phyloP scores from a whole-genome alignment of 1,140 invertebrate genomes.

The Liolophura sinensis region DNA sequence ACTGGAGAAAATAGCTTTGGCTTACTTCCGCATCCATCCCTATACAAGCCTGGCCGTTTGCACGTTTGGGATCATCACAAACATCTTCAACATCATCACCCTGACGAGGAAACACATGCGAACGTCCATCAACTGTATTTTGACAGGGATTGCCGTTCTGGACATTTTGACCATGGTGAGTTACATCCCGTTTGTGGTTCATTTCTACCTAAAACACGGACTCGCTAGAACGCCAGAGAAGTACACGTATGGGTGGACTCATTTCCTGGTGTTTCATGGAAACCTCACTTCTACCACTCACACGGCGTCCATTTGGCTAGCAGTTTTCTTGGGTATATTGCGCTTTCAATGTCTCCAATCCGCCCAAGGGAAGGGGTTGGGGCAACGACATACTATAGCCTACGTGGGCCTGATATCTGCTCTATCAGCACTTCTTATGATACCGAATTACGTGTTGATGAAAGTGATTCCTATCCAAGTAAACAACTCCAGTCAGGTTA shows the following conservation, averaged over 20 bases:
- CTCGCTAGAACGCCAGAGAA: constrained; percentile 30
- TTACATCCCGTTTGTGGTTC: constrained; percentile 81
- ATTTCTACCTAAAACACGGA: constrained; percentile 59
- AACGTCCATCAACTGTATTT: constrained; percentile 80
- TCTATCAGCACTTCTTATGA: constrained; percentile 73
- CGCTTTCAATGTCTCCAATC: constrained; percentile 68
- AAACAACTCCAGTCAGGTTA: constrained; percentile 20
- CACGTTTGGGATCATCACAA: constrained; percentile 84
- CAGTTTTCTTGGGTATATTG: constrained; percentile 81
- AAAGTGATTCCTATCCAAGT: constrained; percentile 16
- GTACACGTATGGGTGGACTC: constrained; percentile 41
- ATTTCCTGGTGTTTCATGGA: constrained; percentile 44
- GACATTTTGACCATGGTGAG: constrained; percentile 87
- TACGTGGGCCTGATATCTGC: constrained; percentile 75
- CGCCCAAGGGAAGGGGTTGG: constrained; percentile 71
- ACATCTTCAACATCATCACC: constrained; percentile 86
- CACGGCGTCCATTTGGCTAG: constrained; percentile 91
- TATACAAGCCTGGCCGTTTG: constrained; percentile 77
- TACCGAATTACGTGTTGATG: constrained; percentile 71
- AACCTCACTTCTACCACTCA: constrained; percentile 80
- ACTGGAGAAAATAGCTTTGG: no score
- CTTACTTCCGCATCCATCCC: constrained; percentile 66
- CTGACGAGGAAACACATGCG: constrained; percentile 82
- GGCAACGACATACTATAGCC: constrained; percentile 70
- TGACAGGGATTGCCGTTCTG: constrained; percentile 81